phyloP scores from a whole-genome alignment of 2,113 vertebrate species.

The Megaptera novaeangliae region DNA sequence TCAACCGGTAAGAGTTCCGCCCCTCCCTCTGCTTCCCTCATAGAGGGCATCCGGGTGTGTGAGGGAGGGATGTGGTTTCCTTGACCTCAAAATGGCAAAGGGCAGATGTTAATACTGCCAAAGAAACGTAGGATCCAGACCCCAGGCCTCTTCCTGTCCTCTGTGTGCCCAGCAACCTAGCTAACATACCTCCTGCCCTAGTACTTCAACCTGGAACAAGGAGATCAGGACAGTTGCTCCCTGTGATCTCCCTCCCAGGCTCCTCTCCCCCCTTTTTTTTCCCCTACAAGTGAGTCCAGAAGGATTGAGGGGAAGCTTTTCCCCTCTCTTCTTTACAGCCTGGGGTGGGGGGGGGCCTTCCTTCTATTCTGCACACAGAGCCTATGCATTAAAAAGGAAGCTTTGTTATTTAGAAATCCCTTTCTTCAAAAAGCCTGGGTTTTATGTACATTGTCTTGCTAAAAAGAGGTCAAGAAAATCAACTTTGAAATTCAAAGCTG shows the following conservation, averaged over 20 bases:
- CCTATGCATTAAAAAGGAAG: slow-evolving; percentile 19
- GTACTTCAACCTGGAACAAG: not conserved
- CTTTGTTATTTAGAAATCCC: slow-evolving; percentile 43
- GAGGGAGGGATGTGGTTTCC: not conserved
- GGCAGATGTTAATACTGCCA: not conserved
- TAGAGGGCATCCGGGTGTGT: not conserved
- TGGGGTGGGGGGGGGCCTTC: not conserved
- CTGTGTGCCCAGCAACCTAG: not conserved
- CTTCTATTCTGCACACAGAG: not conserved
- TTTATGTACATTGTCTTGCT: slow-evolving; percentile 28
- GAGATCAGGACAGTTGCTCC: not conserved
- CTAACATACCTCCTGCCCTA: not conserved
- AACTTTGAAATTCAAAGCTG: slow-evolving; percentile 48
- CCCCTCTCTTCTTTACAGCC: not conserved
- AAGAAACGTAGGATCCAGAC: not conserved
- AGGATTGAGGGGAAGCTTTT: not conserved
- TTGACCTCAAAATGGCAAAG: not conserved
- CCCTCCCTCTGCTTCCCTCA: not conserved
- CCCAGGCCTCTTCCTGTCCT: not conserved
- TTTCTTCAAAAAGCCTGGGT: not conserved
- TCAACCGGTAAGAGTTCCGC: not conserved
- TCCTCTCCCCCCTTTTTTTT: not conserved
- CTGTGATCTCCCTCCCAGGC: not conserved
- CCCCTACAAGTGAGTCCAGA: not conserved
- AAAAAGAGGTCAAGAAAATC: slow-evolving; percentile 51